Evolutionary conservation across 2,797 vertebrate genomes (phyloP), one percentile per base, ranked within the genome.

Genomic region (Gouania willdenowi): DNA sequence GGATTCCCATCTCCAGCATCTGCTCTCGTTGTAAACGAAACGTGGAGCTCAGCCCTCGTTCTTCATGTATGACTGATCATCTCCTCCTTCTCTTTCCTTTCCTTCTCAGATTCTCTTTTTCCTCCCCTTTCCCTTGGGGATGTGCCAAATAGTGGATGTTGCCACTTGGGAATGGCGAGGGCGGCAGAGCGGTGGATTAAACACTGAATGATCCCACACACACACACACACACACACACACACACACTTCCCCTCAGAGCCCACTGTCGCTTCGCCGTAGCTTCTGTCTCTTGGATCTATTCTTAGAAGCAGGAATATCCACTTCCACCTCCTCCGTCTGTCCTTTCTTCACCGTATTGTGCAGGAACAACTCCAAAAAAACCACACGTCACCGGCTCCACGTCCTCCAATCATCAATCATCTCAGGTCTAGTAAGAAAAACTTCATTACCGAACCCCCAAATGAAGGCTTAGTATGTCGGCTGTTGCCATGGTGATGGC

Each of bases 141-240:
- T 54, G 38, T 47, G 38, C 47, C 15, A 8, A 49, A 71, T 50
- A 53, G 55, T 63, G 63, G 71, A 72, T 66, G 76, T 60, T 51
- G 62, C 68, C 71, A 73, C 75, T 64, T 71, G 75, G 82, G 77
- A 80, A 77, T 66, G 64, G 70, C 50, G 62, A 74, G 59, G 62
- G 71, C 66, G 58, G 68, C 27, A 66, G 64, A 79, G 77, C 71
- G 57, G 27, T 55, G 74, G 79, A 81, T 84, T 85, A 76, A 84
- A 82, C 75, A 71, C 54, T 41, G 80, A 76, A 58, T 19, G 53
- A 71, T 68, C 57, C 41, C 10, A 10, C 10, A 10, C 10, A 10
- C 10, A 10, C 10, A 10, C 10, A 10, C 10, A 10, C 10, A 10
- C 10, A 10, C 10, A 10, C 10, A 10, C 10, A 10, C 31, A 21